Percentiles rank a stretch among this genome's conserved stretches.
phyloP scores from a whole-genome alignment of 2,888 invertebrate species.

The Galeopsomyia nigrocyanea region DNA sequence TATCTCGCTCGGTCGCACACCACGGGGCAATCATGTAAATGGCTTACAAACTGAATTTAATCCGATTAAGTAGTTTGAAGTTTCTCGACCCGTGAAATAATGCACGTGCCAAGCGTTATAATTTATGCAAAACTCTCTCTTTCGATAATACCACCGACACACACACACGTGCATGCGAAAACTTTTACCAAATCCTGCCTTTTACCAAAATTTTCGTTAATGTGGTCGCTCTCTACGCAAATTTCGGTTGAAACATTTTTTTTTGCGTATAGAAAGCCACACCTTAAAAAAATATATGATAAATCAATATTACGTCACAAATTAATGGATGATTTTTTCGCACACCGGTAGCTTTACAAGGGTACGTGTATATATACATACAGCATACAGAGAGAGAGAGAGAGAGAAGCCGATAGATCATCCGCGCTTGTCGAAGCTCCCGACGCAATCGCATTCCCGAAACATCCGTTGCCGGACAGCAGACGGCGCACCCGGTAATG shows the following conservation, averaged over 20 bases:
- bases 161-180: too few species aligned
- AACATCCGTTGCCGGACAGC: background rate
- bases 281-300: too few species aligned
- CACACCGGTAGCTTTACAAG: slow-evolving; percentile 4
- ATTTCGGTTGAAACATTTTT: background rate
- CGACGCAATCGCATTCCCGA: too few species aligned
- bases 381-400: background rate
- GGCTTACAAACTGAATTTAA: slow-evolving; percentile 21
- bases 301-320: too few species aligned
- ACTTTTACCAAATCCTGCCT: background rate
- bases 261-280: too few species aligned
- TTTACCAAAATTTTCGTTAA: background rate
- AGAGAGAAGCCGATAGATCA: too few species aligned
- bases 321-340: background rate
- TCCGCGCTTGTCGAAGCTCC: too few species aligned
- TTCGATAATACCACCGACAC: too few species aligned
- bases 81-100: background rate
- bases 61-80: slow-evolving; percentile 15
- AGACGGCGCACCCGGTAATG: slow-evolving; percentile 16
- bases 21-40: slow-evolving; percentile 30
- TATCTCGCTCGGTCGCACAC: too few species aligned
- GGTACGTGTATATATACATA: background rate
- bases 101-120: background rate
- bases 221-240: background rate
- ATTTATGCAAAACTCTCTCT: too few species aligned